A percentile compares a stretch with the other conserved stretches of the same genome.
Evolutionary conservation across 2,888 invertebrate genomes (phyloP).

Genomic region (Sinelater perroti): DNA sequence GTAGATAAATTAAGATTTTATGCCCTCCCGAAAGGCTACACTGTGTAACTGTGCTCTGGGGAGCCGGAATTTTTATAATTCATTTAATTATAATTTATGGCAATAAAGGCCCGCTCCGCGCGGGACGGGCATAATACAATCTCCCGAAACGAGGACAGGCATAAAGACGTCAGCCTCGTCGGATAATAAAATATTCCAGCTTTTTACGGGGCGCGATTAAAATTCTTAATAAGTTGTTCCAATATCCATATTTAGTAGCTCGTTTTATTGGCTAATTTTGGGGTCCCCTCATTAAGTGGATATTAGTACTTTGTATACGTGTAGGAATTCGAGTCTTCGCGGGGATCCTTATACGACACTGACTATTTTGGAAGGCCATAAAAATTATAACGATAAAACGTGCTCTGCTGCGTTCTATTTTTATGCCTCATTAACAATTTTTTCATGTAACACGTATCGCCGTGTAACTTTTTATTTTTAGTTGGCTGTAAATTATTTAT

Average conservation of each 20-base stretch:
- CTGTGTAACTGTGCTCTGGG: slow-evolving; percentile 25
- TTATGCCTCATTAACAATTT: too few relatives aligned
- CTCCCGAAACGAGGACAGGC: slow-evolving; percentile 25
- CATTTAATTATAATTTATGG: slow-evolving; percentile 38
- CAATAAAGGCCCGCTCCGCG: slow-evolving; percentile 33
- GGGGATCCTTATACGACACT: too few relatives aligned
- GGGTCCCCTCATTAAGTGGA: background rate
- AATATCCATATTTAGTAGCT: slow-evolving; percentile 20
- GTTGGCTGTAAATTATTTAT: too few relatives aligned
- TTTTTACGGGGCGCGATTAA: slow-evolving; percentile 29
- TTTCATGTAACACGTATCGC: too few relatives aligned
- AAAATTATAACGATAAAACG: too few relatives aligned
- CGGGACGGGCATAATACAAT: slow-evolving; percentile 34
- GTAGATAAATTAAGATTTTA: slow-evolving; percentile 33
- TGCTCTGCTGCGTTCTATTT: too few relatives aligned
- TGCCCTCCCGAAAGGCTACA: slow-evolving; percentile 33
- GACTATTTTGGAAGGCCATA: too few relatives aligned
- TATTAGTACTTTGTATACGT: too few relatives aligned
- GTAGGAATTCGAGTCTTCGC: too few relatives aligned
- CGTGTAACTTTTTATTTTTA: too few relatives aligned
- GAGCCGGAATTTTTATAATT: slow-evolving; percentile 35
- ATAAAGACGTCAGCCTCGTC: slow-evolving; percentile 31
- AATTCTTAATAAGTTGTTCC: slow-evolving; percentile 33
- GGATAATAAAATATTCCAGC: slow-evolving; percentile 34
- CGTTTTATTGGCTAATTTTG: slow-evolving; percentile 10